phyloP scores from a whole-genome alignment of 2,113 vertebrate species.

The Trogon surrucura region DNA sequence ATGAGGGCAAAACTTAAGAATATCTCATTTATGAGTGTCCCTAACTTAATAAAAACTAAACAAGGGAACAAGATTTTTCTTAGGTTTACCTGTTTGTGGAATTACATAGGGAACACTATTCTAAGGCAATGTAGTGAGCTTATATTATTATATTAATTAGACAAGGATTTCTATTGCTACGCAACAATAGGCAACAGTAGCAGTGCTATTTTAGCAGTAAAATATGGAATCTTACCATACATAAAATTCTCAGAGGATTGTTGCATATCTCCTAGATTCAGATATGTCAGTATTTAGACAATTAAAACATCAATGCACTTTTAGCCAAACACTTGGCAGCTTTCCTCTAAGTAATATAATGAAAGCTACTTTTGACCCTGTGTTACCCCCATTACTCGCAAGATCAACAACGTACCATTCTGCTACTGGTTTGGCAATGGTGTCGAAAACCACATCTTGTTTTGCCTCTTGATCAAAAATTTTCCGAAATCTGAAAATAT shows the following conservation, averaged over 20 bases:
- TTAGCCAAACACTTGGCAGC: background rate
- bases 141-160: background rate
- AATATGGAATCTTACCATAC: background rate
- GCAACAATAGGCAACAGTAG: background rate
- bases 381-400: background rate
- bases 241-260: background rate
- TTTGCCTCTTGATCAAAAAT: constrained; percentile 91
- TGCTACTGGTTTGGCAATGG: constrained; percentile 91
- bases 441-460: constrained; percentile 92
- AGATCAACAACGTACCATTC: constrained; percentile 85
- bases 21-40: background rate
- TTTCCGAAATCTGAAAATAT: constrained; percentile 90
- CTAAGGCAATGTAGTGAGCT: background rate
- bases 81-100: background rate
- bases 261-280: background rate
- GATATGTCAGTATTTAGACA: background rate
- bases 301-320: background rate
- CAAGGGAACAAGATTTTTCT: background rate
- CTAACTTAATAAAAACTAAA: background rate
- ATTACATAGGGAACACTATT: background rate
- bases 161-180: background rate
- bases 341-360: background rate
- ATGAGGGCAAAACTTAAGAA: background rate
- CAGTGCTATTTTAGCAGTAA: background rate
- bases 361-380: background rate